These are phyloP conservation scores for Aurelia sp. DNA, from an alignment of 30 jellyfish, hydroid and myxozoan genomes.

Conservation along the genomic window DNA sequence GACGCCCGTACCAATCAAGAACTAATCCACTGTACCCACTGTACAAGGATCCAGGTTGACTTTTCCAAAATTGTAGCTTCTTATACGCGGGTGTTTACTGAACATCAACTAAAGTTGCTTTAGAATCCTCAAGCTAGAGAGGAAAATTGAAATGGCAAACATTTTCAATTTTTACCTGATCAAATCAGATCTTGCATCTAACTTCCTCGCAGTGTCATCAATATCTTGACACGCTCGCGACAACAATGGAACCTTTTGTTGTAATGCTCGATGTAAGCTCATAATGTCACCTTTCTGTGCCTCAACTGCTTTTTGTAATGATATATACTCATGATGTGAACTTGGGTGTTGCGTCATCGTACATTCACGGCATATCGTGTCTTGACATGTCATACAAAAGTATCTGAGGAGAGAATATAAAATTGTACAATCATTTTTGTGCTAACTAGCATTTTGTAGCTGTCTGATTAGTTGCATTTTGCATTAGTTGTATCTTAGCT, in stretches of 20 bases:
- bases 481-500: too few relatives aligned
- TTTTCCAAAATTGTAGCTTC: too few relatives aligned
- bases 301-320: slow-evolving; percentile 83
- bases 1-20: too few relatives aligned
- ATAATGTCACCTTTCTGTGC: slow-evolving; percentile 79
- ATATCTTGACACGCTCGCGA: slow-evolving; percentile 77
- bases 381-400: slow-evolving; percentile 91
- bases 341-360: slow-evolving; percentile 90
- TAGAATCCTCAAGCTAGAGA: too few relatives aligned
- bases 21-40: too few relatives aligned
- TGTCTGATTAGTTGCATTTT: too few relatives aligned
- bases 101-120: too few relatives aligned
- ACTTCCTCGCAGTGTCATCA: slow-evolving; percentile 75
- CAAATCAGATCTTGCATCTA: slow-evolving; percentile 86
- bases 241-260: slow-evolving; percentile 79
- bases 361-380: slow-evolving; percentile 94
- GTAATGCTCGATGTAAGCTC: slow-evolving; percentile 79
- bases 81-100: too few relatives aligned
- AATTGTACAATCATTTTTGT: too few relatives aligned
- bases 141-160: too few relatives aligned
- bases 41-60: too few relatives aligned
- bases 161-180: slow-evolving; percentile 1
- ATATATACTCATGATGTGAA: slow-evolving; percentile 80
- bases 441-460: too few relatives aligned
- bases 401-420: slow-evolving; percentile 38